Percentiles rank a stretch among this genome's conserved stretches.
phyloP scores from a whole-genome alignment of 2,113 vertebrate species.

The Phylloscopus trochiloides region DNA sequence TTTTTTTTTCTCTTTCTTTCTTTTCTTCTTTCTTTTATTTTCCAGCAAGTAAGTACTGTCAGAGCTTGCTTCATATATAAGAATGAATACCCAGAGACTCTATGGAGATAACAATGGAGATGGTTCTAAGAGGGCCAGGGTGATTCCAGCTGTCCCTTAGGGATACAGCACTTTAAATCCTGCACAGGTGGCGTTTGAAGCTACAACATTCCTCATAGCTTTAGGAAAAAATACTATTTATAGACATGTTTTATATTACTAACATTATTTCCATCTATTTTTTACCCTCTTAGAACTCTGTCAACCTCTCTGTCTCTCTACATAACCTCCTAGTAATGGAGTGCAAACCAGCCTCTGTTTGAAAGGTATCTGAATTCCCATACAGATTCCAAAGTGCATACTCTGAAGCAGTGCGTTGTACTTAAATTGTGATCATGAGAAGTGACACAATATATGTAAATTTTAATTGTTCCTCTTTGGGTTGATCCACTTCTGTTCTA shows the following conservation, averaged over 20 bases:
- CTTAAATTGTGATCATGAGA: neutral
- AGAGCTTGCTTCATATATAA: neutral
- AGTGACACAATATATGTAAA: neutral
- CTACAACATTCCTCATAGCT: neutral
- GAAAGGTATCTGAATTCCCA: neutral
- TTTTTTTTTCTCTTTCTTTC: too few species aligned
- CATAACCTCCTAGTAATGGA: neutral
- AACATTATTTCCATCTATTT: neutral
- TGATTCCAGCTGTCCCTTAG: neutral
- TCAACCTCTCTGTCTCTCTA: neutral
- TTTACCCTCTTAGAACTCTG: neutral
- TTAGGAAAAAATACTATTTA: neutral
- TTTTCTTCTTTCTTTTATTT: neutral
- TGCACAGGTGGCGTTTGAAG: neutral
- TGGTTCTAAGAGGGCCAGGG: neutral
- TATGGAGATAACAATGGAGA: neutral
- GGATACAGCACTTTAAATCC: neutral
- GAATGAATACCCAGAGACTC: neutral
- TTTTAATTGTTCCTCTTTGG: neutral
- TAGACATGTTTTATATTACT: neutral
- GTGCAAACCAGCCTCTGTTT: neutral
- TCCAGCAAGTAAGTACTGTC: accelerated
- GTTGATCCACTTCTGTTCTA: neutral
- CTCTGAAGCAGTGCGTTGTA: neutral
- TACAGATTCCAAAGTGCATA: neutral